These are phyloP conservation scores for Formicarius rufipectus DNA, from an alignment of 2,113 vertebrate genomes.

Conservation along the genomic window DNA sequence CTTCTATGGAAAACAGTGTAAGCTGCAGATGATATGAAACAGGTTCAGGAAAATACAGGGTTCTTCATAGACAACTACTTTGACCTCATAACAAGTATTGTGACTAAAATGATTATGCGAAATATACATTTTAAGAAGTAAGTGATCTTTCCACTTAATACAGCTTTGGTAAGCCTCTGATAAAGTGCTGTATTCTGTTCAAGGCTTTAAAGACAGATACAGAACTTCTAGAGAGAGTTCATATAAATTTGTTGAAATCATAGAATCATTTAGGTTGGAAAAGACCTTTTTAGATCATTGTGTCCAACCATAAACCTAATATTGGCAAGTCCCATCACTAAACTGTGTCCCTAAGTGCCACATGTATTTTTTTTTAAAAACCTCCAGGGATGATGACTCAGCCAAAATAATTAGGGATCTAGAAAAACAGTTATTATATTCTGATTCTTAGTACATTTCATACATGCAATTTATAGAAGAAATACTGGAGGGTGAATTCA, in stretches of 20 bases:
- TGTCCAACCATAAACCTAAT: not conserved
- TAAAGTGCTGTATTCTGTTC: not conserved
- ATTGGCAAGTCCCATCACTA: not conserved
- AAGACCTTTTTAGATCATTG: not conserved
- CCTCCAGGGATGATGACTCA: not conserved
- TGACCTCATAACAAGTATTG: not conserved
- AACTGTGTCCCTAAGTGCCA: rapidly evolving
- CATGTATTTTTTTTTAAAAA: not conserved
- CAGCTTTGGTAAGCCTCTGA: not conserved
- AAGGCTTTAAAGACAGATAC: not conserved
- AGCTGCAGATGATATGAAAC: not conserved
- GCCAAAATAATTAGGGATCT: not conserved
- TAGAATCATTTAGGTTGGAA: not conserved
- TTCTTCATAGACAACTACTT: not conserved
- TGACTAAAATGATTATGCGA: not conserved
- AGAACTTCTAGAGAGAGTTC: not conserved
- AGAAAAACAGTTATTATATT: not conserved
- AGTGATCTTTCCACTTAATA: not conserved
- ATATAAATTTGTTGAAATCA: not conserved
- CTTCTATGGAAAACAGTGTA: not conserved
- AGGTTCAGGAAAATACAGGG: not conserved
- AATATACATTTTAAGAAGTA: not conserved
- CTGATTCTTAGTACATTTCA: not conserved
- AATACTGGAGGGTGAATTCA: not conserved
- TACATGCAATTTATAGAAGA: not conserved